These are phyloP conservation scores for Homarus gammarus DNA, from an alignment of 2,888 invertebrate genomes.

Conservation along the genomic window DNA sequence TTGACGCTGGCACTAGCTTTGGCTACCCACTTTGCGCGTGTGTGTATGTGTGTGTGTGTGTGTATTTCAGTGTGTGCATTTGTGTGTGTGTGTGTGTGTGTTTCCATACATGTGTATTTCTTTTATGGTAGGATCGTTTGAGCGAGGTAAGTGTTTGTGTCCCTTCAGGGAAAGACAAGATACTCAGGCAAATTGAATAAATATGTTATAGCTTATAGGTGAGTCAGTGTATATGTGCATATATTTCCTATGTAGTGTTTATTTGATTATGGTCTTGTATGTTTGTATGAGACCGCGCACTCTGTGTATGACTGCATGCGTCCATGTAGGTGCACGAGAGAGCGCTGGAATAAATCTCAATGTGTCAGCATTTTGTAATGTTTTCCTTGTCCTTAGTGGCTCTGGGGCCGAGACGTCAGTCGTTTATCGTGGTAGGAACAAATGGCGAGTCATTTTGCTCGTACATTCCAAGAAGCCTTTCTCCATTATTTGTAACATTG, in stretches of 20 bases:
- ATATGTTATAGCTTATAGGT: too few species aligned
- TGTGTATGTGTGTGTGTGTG: slow-evolving; percentile 23
- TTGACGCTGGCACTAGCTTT: slow-evolving; percentile 43
- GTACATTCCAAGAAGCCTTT: background rate
- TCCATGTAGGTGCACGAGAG: background rate
- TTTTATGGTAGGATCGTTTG: background rate
- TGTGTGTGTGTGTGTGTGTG: slow-evolving; percentile 12
- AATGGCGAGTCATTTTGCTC: background rate
- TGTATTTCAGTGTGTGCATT: slow-evolving; percentile 12
- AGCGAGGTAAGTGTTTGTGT: background rate
- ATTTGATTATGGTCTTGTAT: too few species aligned
- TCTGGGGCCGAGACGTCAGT: background rate
- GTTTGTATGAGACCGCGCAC: background rate
- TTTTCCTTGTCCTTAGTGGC: background rate
- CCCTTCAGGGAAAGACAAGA: too few species aligned
- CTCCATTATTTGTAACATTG: background rate
- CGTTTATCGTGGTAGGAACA: background rate
- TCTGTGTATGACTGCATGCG: background rate
- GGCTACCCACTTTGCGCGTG: slow-evolving; percentile 31
- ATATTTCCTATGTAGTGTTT: too few species aligned
- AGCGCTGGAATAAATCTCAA: background rate
- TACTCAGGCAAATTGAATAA: too few species aligned
- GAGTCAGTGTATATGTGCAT: background rate
- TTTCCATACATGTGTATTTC: slow-evolving; percentile 2
- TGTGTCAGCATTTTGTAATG: background rate